Evolutionary conservation across 2,113 vertebrate species (phyloP).

Genomic region (Ceratotherium simum): DNA sequence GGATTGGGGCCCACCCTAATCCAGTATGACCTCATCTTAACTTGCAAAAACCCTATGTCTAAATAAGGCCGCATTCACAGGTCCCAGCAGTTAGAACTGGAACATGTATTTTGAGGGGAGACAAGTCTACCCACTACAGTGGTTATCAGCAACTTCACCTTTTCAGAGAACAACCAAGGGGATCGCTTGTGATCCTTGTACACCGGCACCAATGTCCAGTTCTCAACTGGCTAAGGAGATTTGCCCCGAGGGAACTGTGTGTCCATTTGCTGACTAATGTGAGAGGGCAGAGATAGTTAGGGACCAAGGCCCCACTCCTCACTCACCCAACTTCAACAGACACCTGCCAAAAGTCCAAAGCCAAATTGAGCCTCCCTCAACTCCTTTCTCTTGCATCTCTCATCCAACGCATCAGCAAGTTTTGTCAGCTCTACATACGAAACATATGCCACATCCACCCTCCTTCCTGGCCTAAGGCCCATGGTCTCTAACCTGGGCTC

Average conservation of each 20-base stretch:
- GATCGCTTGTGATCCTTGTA: not conserved
- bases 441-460: not conserved
- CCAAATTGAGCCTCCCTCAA: rapidly evolving
- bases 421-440: not conserved
- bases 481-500: not conserved
- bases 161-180: not conserved
- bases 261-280: not conserved
- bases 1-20: not conserved
- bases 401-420: not conserved
- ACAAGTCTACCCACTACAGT: not conserved
- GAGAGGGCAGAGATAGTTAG: rapidly evolving
- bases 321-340: not conserved
- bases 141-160: not conserved
- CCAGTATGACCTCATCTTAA: not conserved
- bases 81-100: not conserved
- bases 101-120: not conserved
- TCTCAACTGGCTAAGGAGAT: not conserved
- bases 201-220: not conserved
- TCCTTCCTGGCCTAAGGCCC: not conserved
- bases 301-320: not conserved
- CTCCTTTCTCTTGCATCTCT: not conserved
- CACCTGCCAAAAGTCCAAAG: not conserved
- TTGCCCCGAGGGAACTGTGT: not conserved
- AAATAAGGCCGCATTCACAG: not conserved
- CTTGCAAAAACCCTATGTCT: not conserved